Percentiles rank a stretch among this genome's conserved stretches.
These are phyloP conservation scores for Megaceryle torquata DNA, from an alignment of 2,113 vertebrate genomes.

Conservation along the genomic window DNA sequence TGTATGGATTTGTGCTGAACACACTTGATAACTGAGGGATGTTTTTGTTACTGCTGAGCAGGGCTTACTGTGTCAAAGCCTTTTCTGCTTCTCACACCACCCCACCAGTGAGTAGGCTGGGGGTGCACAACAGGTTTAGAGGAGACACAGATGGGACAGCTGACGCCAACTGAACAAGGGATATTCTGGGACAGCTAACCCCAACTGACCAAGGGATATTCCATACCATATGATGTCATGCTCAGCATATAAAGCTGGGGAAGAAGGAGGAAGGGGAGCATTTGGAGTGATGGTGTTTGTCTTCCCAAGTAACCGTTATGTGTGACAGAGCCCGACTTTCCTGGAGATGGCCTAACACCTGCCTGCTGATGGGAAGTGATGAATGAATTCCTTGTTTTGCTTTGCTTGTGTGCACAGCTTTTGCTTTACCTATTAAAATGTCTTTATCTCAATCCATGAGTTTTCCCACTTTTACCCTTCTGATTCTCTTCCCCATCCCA, in stretches of 20 bases:
- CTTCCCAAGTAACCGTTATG: background rate
- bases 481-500: background rate
- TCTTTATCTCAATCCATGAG: background rate
- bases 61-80: background rate
- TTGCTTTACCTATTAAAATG: background rate
- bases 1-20: background rate
- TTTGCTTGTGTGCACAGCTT: background rate
- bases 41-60: background rate
- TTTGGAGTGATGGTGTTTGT: background rate
- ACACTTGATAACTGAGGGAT: background rate
- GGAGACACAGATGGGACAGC: background rate
- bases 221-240: background rate
- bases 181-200: background rate
- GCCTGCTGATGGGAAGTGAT: background rate
- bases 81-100: background rate
- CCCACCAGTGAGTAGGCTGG: background rate
- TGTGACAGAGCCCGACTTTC: no score
- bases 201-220: background rate
- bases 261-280: background rate
- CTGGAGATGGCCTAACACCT: background rate
- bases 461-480: background rate
- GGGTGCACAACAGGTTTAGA: background rate
- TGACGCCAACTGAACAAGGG: background rate
- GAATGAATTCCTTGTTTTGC: background rate
- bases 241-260: background rate